These are phyloP conservation scores for Zosterops borbonicus DNA, from an alignment of 2,113 vertebrate species.

Conservation along the genomic window DNA sequence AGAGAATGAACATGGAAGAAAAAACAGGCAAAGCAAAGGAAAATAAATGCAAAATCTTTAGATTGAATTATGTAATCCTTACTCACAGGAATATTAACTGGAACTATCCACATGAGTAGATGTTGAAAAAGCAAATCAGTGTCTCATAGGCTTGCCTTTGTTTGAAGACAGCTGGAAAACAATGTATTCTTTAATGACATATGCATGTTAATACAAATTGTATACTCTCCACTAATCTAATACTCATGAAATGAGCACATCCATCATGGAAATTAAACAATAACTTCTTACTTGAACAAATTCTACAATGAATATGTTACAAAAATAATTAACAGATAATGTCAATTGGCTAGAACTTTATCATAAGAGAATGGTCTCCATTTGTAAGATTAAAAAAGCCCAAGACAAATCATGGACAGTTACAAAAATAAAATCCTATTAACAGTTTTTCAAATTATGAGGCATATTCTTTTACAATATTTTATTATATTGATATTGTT, in stretches of 20 bases:
- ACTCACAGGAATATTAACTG: background rate
- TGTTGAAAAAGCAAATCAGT: background rate
- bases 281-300: conserved; percentile 62
- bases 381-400: conserved; percentile 42
- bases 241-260: conserved; percentile 70
- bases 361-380: background rate
- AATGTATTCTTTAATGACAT: conserved; percentile 57
- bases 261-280: conserved; percentile 67
- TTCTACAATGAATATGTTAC: conserved; percentile 57
- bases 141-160: conserved; percentile 17
- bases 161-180: conserved; percentile 56
- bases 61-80: background rate
- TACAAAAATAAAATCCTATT: background rate
- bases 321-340: conserved; percentile 70
- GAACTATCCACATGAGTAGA: background rate
- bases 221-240: conserved; percentile 67
- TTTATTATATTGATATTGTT: conserved; percentile 32
- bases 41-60: conserved; percentile 13
- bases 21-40: background rate
- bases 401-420: background rate
- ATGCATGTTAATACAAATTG: conserved; percentile 62
- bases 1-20: background rate
- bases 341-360: background rate
- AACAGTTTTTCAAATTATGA: conserved; percentile 10
- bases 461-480: background rate